Base-by-base conservation (phyloP, 2,113 vertebrate species). In the Willisornis vidua region DNA sequence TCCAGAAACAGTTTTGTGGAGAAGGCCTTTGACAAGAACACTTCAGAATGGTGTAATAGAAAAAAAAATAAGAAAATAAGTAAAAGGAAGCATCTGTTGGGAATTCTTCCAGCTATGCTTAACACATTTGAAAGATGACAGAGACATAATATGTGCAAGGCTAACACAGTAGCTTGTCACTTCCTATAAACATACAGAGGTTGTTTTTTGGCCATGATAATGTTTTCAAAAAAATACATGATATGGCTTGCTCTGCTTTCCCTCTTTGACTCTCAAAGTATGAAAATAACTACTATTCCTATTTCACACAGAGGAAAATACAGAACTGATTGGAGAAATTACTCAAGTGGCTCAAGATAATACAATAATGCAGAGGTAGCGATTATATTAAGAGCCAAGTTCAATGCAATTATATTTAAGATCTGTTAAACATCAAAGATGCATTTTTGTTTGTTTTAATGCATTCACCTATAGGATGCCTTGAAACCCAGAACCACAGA, bases 71-170 rank as follows among this genome's bases (percentile, higher is more conserved):
- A 61, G 45, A 87, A 87, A 89, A 73, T 41, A 89, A 87, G 77
- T 79, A 49, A 89, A 94, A 94, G 71, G 62, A 95, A 93, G 71
- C 78, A 94, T 87, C 67, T 93, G 71, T 66, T 93, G 54, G 78
- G 63, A 92, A 89, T 66, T 94, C 71, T 75, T 91, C 77, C 81
- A 95, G 91, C 59, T 85, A 14, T 83, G 71, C 85, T 94, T 94
- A 85, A 73, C 67, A 91, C 85, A 82, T 94, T 58, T 91, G 81
- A 85, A 94, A 95, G 87, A 96, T 52, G 85, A 91, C 71, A 85
- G 63, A 93, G 84, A 66, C 33, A 70, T 49, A 91, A 79, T 26
- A 85, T 1, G 13, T 4, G 2, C 63, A 73, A 51, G 74, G 55
- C 14, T 87, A 94, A 71, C 58, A 85, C 39, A 73, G 78, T 91